Base-by-base conservation (phyloP, 2,113 vertebrate genomes). In the Halichoeres trimaculatus region DNA sequence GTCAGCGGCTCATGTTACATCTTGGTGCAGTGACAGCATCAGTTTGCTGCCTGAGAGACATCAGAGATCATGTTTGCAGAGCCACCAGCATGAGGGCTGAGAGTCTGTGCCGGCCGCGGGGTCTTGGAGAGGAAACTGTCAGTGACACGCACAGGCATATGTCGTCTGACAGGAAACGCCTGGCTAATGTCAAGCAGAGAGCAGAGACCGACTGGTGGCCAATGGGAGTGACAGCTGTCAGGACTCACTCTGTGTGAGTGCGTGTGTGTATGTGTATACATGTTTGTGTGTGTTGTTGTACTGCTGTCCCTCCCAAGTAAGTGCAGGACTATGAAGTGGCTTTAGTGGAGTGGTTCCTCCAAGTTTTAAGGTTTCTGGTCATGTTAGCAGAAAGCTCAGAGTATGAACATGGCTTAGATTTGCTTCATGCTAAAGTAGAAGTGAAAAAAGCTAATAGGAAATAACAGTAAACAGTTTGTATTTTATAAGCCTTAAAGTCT, bases 141-240 rank as follows among this genome's bases (percentile, higher is more conserved):
- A 90, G 85, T 57, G 68, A 56, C 57, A 55, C 12, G 67, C 70
- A 20, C 64, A 34, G 81, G 86, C 89, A 92, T 92, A 93, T 93
- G 92, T 85, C 83, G 77, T 80, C 76, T 94, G 93, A 93, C 93
- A 92, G 90, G 66, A 85, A 82, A 83, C 64, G 90, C 83, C 81
- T 74, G 78, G 70, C 84, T 88, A 80, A 76, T 62, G 83, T 79
- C 12, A 59, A 66, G 83, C 67, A 30, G 76, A 74, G 82, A 61
- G 66, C 54, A 67, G 74, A 90, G 86, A 90, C 1, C 71, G 85
- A 88, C 86, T 74, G 87, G 78, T 86, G 81, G 86, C 50, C 55
- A 77, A 93, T 91, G 74, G 89, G 91, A 94, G 89, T 93, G 94
- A 94, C 93, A 93, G 89, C 91, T 89, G 87, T 86, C 92, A 73